Conservation (phyloP, 2,113 vertebrate species). For the Apaloderma vittatum region DNA sequence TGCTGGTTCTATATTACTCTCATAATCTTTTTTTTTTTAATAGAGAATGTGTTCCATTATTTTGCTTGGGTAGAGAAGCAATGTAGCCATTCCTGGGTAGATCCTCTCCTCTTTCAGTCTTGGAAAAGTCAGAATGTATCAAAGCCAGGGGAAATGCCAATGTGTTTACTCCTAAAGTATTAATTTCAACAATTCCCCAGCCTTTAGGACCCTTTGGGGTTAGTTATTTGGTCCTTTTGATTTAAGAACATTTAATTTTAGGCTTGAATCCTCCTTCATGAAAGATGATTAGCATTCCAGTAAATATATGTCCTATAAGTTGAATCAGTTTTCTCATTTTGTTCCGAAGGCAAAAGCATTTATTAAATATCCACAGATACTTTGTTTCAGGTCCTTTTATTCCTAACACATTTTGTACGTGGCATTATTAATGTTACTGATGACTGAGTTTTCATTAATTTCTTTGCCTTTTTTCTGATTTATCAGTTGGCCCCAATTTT, state of each 20-base stretch:
- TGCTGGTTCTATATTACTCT: not conserved
- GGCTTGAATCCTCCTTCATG: not conserved
- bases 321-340: not conserved
- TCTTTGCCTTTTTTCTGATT: not conserved
- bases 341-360: not conserved
- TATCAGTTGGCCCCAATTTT: not conserved
- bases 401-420: not conserved
- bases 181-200: constrained; percentile 17
- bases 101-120: not conserved
- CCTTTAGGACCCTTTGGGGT: not conserved
- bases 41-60: constrained; percentile 9
- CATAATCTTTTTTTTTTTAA: not conserved
- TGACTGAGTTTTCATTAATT: not conserved
- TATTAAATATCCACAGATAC: not conserved
- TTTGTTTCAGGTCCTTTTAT: not conserved
- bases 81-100: not conserved
- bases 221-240: constrained; percentile 16
- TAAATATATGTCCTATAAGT: not conserved
- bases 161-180: constrained; percentile 21
- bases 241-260: constrained; percentile 48
- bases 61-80: constrained; percentile 35
- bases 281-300: not conserved
- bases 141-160: constrained; percentile 53
- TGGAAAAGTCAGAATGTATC: constrained; percentile 42
- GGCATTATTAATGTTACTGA: not conserved